Evolutionary conservation across 2,888 invertebrate genomes (phyloP), one percentile per base, ranked within the genome.

Genomic region (Dryococelus australis): DNA sequence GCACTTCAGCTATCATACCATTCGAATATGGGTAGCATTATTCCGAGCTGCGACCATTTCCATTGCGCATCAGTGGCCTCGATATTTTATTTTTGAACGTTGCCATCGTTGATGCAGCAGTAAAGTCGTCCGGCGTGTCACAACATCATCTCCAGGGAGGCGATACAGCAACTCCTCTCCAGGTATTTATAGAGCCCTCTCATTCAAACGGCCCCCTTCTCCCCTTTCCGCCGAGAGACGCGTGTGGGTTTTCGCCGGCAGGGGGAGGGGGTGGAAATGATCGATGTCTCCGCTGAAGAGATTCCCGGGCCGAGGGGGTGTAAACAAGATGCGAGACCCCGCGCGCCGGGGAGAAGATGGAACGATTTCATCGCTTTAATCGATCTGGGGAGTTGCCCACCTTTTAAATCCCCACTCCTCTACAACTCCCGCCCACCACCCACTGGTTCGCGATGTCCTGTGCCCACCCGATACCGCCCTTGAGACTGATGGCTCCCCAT

Each of bases 201-300:
- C n/a, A n/a, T 24, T 24, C 65, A 65, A n/a, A 65, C 65, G 24
- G 65, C 65, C 24, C 16, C 65, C n/a, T 65, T 65, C 65, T 8
- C 16, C 65, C 65, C 65, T 3, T 3, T 20, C 51, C 51, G 12
- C 13, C n/a, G 24, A 24, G n/a, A 20, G 8, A 65, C 20, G 65
- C 24, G 65, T 20, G 51, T 5, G 51, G 1, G 51, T 16, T n/a
- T n/a, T 51, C 20, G 51, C 4, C 8, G 20, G 2, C 13, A 20
- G 51, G n/a, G 65, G 24, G n/a, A n/a, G 65, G 2, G n/a, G 65
- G 65, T n/a, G 2, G 51, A 65, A n/a, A 65, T 65, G 65, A 65
- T 65, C 65, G 65, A 65, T 65, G 65, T 65, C 65, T 65, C 65
- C 65, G 65, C 65, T 20, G 65, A 65, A 65, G 65, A 65, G 65